Base-by-base conservation (phyloP, 2,888 invertebrate species). In the Lumbricus terrestris region DNA sequence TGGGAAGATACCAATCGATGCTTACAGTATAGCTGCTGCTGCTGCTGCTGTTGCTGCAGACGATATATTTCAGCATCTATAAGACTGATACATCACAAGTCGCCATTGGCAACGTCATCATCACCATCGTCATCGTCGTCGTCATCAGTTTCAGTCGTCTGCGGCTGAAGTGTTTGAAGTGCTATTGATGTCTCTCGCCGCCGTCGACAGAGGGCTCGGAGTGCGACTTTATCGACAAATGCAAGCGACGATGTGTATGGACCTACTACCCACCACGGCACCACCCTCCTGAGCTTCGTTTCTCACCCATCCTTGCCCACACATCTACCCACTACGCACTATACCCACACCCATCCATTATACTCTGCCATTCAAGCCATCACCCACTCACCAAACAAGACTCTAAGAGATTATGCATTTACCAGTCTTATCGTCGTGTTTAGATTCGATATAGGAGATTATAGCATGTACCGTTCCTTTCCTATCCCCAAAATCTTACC, bases 161-260 rank as follows among this genome's bases (percentile, higher is more conserved):
- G 69, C 69, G 29, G n/a, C n/a, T n/a, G 29, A 69, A 69, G 69
- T 69, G 69, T 69, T 69, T 69, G 69, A 69, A 69, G 69, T 69
- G 69, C 69, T 69, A 69, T 69, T 69, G 69, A 69, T 69, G 69
- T 69, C 69, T 69, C n/a, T 6, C 29, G 69, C 69, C 29, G 69
- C 69, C 69, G 69, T 69, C 69, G 69, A n/a, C n/a, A 69, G 69
- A 69, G 69, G 29, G 69, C 69, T n/a, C 29, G n/a, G 69, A 69
- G 69, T 69, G 69, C 69, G 69, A 69, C n/a, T 69, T n/a, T 69
- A 69, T 69, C 69, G 69, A 69, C 69, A 69, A 69, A 69, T 69
- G 69, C 69, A 69, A 69, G n/a, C 69, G 69, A 69, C 29, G n/a
- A n/a, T 69, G n/a, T 15, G 15, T 15, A 6, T n/a, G n/a, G n/a